Evolutionary conservation across 2,797 vertebrate species (phyloP), one percentile per base, ranked within the genome.

Genomic region (Crax fasciolata): DNA sequence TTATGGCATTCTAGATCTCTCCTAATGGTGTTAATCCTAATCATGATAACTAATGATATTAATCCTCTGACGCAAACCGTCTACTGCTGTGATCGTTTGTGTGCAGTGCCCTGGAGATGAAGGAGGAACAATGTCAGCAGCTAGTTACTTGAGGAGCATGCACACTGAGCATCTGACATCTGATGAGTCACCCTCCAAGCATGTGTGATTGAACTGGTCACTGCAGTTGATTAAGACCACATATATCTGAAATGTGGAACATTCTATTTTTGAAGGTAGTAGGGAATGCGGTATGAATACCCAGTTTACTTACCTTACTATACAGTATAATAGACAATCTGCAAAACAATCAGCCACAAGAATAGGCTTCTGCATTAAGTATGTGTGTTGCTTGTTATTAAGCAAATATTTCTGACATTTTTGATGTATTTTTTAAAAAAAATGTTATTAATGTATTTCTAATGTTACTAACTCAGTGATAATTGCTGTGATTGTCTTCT

Each of bases 151-250:
- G 75, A 80, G 52, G 57, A 89, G 12, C 41, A 28, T 30, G 23
- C 13, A n/a, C 66, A 66, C 89, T 83, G 63, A 94, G 90, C 85
- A 93, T 87, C 91, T 90, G 74, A 89, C 73, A 66, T 94, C 80
- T 89, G 74, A 20, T 89, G 84, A 96, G 89, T 93, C 93, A 87
- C 59, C 10, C 38, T 94, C 77, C 77, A 90, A 41, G 25, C 41
- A 70, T 91, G 77, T 73, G 51, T 74, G 89, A 91, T 70, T 90
- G 63, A 70, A 86, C 84, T 82, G 71, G 89, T 89, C 93, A 77
- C 91, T 1, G 4, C 55, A 83, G 92, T 88, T 93, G 85, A 91
- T 77, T 81, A 92, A 93, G 79, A 68, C 83, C 54, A 25, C 92
- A 78, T 81, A 70, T 79, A 46, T 91, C 87, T 63, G 71, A 63